Percentiles rank a stretch among this genome's conserved stretches.
These are phyloP conservation scores for Coelinius sp. DNA, from an alignment of 2,888 invertebrate species.

Conservation along the genomic window DNA sequence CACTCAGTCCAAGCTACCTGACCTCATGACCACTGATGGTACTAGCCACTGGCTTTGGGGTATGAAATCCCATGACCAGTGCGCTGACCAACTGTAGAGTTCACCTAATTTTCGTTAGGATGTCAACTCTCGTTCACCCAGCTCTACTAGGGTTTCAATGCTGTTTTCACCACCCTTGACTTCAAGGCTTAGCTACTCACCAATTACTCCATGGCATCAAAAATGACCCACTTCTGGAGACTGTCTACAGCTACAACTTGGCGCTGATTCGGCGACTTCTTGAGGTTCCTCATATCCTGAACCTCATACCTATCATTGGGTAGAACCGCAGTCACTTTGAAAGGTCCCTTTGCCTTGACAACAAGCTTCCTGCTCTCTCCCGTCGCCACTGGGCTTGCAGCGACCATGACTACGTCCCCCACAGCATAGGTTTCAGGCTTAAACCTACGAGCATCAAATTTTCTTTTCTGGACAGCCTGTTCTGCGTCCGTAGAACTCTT, in stretches of 20 bases:
- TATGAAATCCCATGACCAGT: too few relatives aligned
- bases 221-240: background rate
- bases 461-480: constrained; percentile 38
- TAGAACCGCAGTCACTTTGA: constrained; percentile 45
- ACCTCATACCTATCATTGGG: constrained; percentile 52
- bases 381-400: constrained; percentile 30
- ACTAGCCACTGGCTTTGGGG: too few relatives aligned
- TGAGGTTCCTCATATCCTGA: constrained; percentile 47
- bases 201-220: background rate
- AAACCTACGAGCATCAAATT: constrained; percentile 40
- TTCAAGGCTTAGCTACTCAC: background rate
- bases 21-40: too few relatives aligned
- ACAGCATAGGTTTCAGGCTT: constrained; percentile 42
- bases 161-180: too few relatives aligned
- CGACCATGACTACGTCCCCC: constrained; percentile 49
- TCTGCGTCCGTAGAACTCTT: constrained; percentile 38
- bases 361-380: constrained; percentile 46
- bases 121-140: background rate
- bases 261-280: constrained; percentile 31
- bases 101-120: too few relatives aligned
- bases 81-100: too few relatives aligned
- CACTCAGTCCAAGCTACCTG: too few relatives aligned
- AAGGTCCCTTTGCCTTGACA: constrained; percentile 49
- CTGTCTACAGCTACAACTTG: background rate
- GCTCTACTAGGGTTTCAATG: too few relatives aligned